A percentile compares a stretch with the other conserved stretches of the same genome.
These are phyloP conservation scores for Luehdorfia chinensis DNA, from an alignment of 1,140 invertebrate species.

Conservation along the genomic window DNA sequence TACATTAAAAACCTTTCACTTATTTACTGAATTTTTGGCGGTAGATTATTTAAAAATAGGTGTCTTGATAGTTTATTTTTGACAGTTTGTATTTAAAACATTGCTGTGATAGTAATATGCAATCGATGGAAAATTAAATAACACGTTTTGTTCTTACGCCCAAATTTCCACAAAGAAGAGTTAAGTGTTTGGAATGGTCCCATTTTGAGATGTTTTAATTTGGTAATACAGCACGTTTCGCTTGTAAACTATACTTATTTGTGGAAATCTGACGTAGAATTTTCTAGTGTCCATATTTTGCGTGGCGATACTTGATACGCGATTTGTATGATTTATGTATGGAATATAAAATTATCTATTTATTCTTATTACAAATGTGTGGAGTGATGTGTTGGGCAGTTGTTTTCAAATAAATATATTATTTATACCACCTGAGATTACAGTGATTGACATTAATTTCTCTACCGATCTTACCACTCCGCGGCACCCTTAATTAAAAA, in stretches of 20 bases:
- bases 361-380: constrained; percentile 17
- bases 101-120: constrained; percentile 10
- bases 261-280: neutral
- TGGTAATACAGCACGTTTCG: neutral
- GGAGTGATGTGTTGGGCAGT: constrained; percentile 19
- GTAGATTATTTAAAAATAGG: too few relatives aligned
- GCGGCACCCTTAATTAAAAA: too few relatives aligned
- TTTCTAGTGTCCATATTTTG: neutral
- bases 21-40: too few relatives aligned
- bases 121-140: neutral
- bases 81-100: constrained; percentile 6
- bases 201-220: neutral
- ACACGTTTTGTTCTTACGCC: neutral
- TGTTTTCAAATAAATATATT: constrained; percentile 19
- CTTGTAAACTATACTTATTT: constrained; percentile 1
- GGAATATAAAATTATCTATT: constrained; percentile 15
- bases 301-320: constrained; percentile 8
- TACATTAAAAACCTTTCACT: too few relatives aligned
- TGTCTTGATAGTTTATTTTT: neutral
- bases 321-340: constrained; percentile 16
- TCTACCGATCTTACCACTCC: too few relatives aligned
- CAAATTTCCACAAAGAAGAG: constrained; percentile 1
- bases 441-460: neutral
- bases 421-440: constrained; percentile 15
- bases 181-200: neutral